Evolutionary conservation across 2,113 vertebrate genomes (phyloP), one percentile per base, ranked within the genome.

Genomic region (Trichomycterus rosablanca): DNA sequence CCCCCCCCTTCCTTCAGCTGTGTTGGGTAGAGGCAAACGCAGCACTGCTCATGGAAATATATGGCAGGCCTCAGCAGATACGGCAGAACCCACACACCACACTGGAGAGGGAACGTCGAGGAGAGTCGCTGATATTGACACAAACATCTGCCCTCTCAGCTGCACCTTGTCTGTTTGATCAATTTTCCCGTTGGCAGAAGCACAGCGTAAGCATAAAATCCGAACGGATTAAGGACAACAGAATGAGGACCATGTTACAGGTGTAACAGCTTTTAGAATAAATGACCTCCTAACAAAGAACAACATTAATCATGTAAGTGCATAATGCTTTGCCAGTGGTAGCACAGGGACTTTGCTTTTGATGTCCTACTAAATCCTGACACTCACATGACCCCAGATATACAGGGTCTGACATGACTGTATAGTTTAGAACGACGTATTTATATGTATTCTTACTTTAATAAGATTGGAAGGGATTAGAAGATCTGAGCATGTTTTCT

Each of bases 21-120:
- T 26, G 35, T 43, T 30, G 2, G 7, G 20, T 11, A 62, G 50
- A 44, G 43, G 26, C 26, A 50, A 46, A 32, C 42, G 51, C n/a
- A n/a, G n/a, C n/a, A n/a, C n/a, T n/a, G n/a, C n/a, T n/a, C n/a
- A n/a, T n/a, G n/a, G n/a, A n/a, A 59, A 71, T 68, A 60, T 73
- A 66, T 71, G 63, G 54, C 56, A 70, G 63, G 66, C 28, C 70
- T 74, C 70, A 19, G 32, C 56, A 26, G n/a, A n/a, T n/a, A n/a
- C n/a, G n/a, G n/a, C n/a, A n/a, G n/a, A n/a, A n/a, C n/a, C n/a
- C n/a, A n/a, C n/a, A n/a, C n/a, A n/a, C n/a, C n/a, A n/a, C n/a
- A n/a, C n/a, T n/a, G n/a, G n/a, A n/a, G n/a, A n/a, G n/a, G n/a
- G n/a, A n/a, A n/a, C n/a, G n/a, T n/a, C n/a, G n/a, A n/a, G n/a